Conservation (phyloP, 2,888 invertebrate species). For the Cephus nigrinus region DNA sequence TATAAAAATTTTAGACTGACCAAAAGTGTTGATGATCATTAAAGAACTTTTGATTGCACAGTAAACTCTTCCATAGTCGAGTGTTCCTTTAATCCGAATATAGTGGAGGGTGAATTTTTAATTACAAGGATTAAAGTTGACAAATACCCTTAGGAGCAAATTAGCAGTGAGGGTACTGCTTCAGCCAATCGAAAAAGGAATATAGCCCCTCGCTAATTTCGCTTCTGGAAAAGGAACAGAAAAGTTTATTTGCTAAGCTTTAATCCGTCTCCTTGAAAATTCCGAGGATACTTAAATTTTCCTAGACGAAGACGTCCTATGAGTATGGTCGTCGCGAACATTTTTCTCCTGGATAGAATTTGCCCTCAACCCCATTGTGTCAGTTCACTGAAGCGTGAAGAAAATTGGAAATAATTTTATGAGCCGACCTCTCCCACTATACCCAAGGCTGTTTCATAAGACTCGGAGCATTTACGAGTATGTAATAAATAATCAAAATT, state of each 20-base stretch:
- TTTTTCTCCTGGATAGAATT: not conserved
- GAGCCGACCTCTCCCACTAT: not conserved
- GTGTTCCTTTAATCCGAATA: not conserved
- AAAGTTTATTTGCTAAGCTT: slow-evolving; percentile 4
- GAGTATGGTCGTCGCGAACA: not conserved
- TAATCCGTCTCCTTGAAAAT: not conserved
- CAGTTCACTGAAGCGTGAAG: not conserved
- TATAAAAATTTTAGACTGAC: not conserved
- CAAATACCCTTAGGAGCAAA: slow-evolving; percentile 18
- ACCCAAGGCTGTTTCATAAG: not conserved
- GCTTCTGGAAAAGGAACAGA: not conserved
- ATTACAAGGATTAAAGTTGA: slow-evolving; percentile 26
- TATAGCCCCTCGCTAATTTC: slow-evolving; percentile 15
- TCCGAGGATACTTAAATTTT: not conserved
- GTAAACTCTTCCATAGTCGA: not conserved
- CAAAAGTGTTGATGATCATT: not conserved
- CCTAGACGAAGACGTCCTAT: not conserved
- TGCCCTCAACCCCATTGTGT: not conserved
- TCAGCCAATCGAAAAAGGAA: not conserved
- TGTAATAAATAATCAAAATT: not conserved
- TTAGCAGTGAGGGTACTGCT: slow-evolving; percentile 11
- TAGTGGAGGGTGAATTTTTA: slow-evolving; percentile 10
- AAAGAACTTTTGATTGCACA: not conserved
- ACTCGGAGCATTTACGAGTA: not conserved
- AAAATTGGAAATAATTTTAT: not conserved